These are phyloP conservation scores for Caradrina clavipalpis DNA, from an alignment of 2,888 invertebrate species.

Conservation along the genomic window DNA sequence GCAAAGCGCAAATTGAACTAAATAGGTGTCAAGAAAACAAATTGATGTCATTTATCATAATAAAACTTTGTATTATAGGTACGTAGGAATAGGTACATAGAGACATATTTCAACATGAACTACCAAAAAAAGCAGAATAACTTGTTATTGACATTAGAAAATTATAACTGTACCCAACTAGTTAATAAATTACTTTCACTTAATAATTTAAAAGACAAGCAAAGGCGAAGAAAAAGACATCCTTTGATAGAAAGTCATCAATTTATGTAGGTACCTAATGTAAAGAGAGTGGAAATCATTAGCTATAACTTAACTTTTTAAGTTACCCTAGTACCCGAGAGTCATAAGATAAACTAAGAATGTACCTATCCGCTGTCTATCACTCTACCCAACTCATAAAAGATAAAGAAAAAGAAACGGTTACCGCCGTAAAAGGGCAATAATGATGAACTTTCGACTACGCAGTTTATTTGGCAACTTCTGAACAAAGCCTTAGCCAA, in stretches of 20 bases:
- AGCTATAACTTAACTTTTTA: not conserved
- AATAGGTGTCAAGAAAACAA: conserved; percentile 31
- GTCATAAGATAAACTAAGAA: conserved; percentile 18
- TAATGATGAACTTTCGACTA: conserved; percentile 33
- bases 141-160: not conserved
- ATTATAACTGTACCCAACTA: conserved; percentile 16
- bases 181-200: conserved; percentile 14
- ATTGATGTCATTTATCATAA: conserved; percentile 37
- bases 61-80: conserved; percentile 7
- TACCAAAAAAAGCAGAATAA: conserved; percentile 6
- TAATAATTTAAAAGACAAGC: not conserved
- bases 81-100: conserved; percentile 1
- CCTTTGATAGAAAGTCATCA: conserved; percentile 33
- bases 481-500: conserved; percentile 5
- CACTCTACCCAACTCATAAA: conserved; percentile 33
- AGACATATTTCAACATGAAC: conserved; percentile 19
- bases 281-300: not conserved
- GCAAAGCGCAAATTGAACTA: conserved; percentile 38
- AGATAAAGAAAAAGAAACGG: conserved; percentile 32
- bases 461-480: conserved; percentile 36
- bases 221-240: conserved; percentile 15
- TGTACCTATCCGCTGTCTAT: conserved; percentile 16
- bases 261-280: conserved; percentile 5
- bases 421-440: conserved; percentile 30
- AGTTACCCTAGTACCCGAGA: not conserved